These are phyloP conservation scores for Euschistus heros DNA, from an alignment of 1,140 invertebrate species.

Conservation along the genomic window DNA sequence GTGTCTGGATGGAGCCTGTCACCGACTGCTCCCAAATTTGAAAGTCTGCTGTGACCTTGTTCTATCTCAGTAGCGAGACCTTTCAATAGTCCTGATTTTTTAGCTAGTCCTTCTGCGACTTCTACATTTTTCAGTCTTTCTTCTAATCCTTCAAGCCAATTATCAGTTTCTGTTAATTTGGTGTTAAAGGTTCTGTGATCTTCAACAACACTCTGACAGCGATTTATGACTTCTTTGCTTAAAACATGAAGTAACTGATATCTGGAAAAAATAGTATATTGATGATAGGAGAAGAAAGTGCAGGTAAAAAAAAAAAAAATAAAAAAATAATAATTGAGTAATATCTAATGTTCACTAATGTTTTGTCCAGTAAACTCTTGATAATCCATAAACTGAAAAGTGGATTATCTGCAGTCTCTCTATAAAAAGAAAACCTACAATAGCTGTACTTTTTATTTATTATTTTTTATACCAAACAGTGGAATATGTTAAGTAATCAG, in stretches of 20 bases:
- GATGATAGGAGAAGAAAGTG: no score
- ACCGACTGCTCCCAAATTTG: slow-evolving; percentile 56
- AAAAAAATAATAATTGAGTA: no score
- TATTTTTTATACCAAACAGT: no score
- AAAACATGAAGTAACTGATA: slow-evolving; percentile 74
- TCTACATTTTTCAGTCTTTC: slow-evolving; percentile 47
- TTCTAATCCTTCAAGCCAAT: slow-evolving; percentile 68
- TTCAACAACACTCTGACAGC: slow-evolving; percentile 73
- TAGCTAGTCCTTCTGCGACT: slow-evolving; percentile 34
- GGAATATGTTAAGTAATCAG: no score
- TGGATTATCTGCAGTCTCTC: no score
- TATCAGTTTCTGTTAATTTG: slow-evolving; percentile 59
- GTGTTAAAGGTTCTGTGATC: slow-evolving; percentile 75
- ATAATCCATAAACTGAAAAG: no score
- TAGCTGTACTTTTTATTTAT: no score
- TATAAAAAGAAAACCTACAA: no score
- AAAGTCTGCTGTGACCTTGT: slow-evolving; percentile 63
- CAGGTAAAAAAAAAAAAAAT: no score
- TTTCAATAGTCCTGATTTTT: slow-evolving; percentile 56
- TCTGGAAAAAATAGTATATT: slow-evolving; percentile 36
- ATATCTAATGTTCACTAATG: no score
- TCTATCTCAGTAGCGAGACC: slow-evolving; percentile 71
- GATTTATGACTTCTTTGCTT: slow-evolving; percentile 78
- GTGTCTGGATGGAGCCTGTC: slow-evolving; percentile 86
- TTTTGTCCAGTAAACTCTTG: no score